Evolutionary conservation across 2,113 vertebrate species (phyloP).

Genomic region (Xiphophorus maculatus): DNA sequence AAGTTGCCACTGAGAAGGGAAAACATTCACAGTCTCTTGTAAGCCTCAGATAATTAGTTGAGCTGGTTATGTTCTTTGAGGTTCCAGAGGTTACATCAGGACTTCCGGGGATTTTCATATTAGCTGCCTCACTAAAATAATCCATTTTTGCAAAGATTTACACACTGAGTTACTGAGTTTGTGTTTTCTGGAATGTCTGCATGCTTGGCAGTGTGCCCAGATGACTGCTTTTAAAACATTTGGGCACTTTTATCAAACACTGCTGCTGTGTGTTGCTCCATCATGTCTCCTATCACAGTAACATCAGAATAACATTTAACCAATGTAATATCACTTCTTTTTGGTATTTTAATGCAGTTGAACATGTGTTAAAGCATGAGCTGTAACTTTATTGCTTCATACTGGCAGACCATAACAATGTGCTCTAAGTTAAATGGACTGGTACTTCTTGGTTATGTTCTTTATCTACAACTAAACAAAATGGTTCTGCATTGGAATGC

Average conservation of each 20-base stretch:
- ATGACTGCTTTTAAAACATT: background rate
- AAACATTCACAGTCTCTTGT: background rate
- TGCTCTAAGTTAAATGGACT: background rate
- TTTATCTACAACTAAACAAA: background rate
- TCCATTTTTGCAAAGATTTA: background rate
- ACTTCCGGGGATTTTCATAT: background rate
- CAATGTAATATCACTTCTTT: background rate
- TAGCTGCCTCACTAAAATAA: background rate
- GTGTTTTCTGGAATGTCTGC: background rate
- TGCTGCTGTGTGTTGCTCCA: background rate
- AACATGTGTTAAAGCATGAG: background rate
- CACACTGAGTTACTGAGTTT: no score
- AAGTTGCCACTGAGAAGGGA: no score
- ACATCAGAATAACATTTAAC: background rate
- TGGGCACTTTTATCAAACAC: background rate
- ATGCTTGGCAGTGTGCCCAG: background rate
- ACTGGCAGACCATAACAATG: background rate
- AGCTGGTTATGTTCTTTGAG: background rate
- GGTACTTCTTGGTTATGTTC: background rate
- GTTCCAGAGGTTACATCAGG: background rate
- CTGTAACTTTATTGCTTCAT: background rate
- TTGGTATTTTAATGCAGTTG: background rate
- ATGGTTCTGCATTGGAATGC: background rate
- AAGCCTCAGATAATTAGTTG: background rate
- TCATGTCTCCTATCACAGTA: background rate